These are phyloP conservation scores for Philotrypesis tridentata DNA, from an alignment of 1,140 invertebrate species.

Conservation along the genomic window DNA sequence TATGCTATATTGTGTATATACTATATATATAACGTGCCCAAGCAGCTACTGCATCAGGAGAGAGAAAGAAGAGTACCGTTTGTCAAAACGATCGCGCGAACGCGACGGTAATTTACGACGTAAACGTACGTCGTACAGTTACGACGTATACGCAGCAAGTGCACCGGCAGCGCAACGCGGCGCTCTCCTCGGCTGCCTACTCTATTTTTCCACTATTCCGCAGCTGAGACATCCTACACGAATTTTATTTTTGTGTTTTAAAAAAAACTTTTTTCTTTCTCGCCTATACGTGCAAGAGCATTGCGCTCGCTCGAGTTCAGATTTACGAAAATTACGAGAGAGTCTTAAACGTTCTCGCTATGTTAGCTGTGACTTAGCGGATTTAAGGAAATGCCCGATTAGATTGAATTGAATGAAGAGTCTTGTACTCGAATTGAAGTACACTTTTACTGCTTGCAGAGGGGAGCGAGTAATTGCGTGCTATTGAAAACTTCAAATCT, in stretches of 20 bases:
- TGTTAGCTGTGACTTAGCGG: no score
- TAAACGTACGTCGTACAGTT: slow-evolving; percentile 65
- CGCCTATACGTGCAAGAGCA: no score
- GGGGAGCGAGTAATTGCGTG: no score
- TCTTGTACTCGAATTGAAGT: no score
- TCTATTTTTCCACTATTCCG: background rate
- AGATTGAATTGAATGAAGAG: no score
- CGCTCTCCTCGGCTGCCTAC: background rate
- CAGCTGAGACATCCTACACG: background rate
- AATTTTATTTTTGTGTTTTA: no score
- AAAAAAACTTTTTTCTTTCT: no score
- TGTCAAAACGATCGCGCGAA: slow-evolving; percentile 68
- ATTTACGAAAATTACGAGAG: no score
- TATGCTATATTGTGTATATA: background rate
- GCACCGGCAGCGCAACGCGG: background rate
- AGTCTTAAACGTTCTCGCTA: no score
- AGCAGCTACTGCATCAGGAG: background rate
- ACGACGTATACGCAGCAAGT: slow-evolving; percentile 35
- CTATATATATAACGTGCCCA: background rate
- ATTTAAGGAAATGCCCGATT: no score
- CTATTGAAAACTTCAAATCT: background rate
- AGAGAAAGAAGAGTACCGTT: slow-evolving; percentile 64
- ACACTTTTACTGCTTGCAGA: no score
- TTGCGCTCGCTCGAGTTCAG: no score
- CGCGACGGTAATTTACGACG: slow-evolving; percentile 67